Conservation (phyloP, 2,888 invertebrate genomes). For the Cryptocephalus primarius region DNA sequence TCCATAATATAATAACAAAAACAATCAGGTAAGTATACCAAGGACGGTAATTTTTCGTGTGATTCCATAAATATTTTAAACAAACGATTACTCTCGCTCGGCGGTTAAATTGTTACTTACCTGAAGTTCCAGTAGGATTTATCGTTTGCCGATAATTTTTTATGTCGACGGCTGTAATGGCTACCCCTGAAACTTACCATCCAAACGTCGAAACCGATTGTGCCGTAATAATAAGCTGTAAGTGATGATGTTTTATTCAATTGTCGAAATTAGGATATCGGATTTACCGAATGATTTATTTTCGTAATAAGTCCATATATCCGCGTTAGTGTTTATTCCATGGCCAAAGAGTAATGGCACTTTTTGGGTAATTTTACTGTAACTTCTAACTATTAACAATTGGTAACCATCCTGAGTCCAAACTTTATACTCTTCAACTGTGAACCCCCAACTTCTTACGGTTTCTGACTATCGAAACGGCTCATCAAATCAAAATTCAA, state of each 20-base stretch:
- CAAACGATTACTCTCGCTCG: neutral
- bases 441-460: neutral
- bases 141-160: slow-evolving; percentile 1
- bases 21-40: neutral
- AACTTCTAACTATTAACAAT: neutral
- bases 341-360: slow-evolving; percentile 1
- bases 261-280: neutral
- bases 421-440: neutral
- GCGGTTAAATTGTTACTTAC: slow-evolving; percentile 3
- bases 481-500: no score
- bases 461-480: neutral
- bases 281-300: slow-evolving; percentile 1
- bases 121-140: slow-evolving; percentile 9
- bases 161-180: slow-evolving; percentile 5
- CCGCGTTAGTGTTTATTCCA: neutral
- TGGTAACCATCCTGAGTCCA: slow-evolving; percentile 1
- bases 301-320: neutral
- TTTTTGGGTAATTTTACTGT: neutral
- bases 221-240: neutral
- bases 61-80: neutral
- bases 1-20: slow-evolving; percentile 13
- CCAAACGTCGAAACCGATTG: slow-evolving; percentile 1
- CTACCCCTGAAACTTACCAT: slow-evolving; percentile 1
- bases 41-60: neutral
- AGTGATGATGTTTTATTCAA: neutral